These are phyloP conservation scores for Ceraclea dissimilis DNA, from an alignment of 2,888 invertebrate species.

Conservation along the genomic window DNA sequence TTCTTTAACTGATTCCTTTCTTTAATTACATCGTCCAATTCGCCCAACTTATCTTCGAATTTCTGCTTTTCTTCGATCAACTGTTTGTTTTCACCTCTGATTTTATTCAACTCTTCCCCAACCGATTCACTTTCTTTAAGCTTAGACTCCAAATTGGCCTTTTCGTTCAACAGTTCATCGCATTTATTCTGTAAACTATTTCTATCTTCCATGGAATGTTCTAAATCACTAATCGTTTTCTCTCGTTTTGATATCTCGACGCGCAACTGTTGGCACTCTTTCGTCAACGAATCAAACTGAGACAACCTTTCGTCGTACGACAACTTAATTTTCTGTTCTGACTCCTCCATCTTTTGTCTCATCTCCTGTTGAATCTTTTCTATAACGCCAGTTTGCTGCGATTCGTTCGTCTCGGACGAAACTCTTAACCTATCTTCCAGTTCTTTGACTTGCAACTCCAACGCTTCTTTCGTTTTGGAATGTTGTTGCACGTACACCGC, in stretches of 20 bases:
- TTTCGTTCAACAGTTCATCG: slow-evolving; percentile 6
- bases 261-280: slow-evolving; percentile 8
- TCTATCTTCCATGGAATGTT: slow-evolving; percentile 6
- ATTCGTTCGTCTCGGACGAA: slow-evolving; percentile 9
- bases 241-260: slow-evolving; percentile 27
- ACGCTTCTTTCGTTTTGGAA: slow-evolving; percentile 16
- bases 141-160: slow-evolving; percentile 26
- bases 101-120: slow-evolving; percentile 21
- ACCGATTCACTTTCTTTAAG: slow-evolving; percentile 16
- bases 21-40: neutral
- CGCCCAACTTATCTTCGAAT: slow-evolving; percentile 3
- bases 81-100: slow-evolving; percentile 19
- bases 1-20: slow-evolving; percentile 7
- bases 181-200: slow-evolving; percentile 18
- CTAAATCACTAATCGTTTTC: slow-evolving; percentile 26
- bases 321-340: slow-evolving; percentile 30
- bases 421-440: slow-evolving; percentile 29
- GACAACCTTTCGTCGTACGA: slow-evolving; percentile 31
- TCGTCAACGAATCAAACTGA: slow-evolving; percentile 20
- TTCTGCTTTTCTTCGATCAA: slow-evolving; percentile 1
- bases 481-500: slow-evolving; percentile 23
- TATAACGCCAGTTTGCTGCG: slow-evolving; percentile 17
- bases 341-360: slow-evolving; percentile 29
- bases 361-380: slow-evolving; percentile 26
- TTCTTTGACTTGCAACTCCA: slow-evolving; percentile 26